Conservation (phyloP, 2,113 vertebrate genomes). For the Girardinichthys multiradiatus region DNA sequence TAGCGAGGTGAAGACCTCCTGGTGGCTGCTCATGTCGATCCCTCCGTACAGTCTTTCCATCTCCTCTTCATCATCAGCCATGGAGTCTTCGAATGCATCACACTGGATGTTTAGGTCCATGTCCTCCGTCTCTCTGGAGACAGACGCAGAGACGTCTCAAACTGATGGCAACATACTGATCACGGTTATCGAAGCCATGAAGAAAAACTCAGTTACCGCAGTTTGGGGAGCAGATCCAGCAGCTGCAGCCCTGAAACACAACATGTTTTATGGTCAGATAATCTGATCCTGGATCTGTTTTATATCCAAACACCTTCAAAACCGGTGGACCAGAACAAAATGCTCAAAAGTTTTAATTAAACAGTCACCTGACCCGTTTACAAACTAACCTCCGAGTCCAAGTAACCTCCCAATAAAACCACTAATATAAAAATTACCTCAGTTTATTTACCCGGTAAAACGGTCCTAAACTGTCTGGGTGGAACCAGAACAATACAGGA, state of each 20-base stretch:
- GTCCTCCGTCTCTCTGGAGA: slow-evolving; percentile 86
- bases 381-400: too few species aligned
- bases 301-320: neutral
- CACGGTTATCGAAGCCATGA: neutral
- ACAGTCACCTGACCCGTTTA: too few species aligned
- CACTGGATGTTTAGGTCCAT: slow-evolving; percentile 90
- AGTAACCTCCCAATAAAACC: too few species aligned
- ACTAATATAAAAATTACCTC: too few species aligned
- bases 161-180: neutral
- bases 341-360: neutral
- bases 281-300: neutral
- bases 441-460: too few species aligned
- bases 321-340: neutral
- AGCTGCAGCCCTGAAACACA: slow-evolving; percentile 86
- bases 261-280: slow-evolving; percentile 1
- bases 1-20: slow-evolving; percentile 87
- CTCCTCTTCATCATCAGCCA: slow-evolving; percentile 89
- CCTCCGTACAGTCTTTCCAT: slow-evolving; percentile 85
- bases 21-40: slow-evolving; percentile 88
- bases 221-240: slow-evolving; percentile 85
- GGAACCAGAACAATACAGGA: too few species aligned
- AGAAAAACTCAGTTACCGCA: slow-evolving; percentile 79
- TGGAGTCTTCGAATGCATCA: slow-evolving; percentile 88
- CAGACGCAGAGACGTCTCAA: neutral
- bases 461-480: too few species aligned